These are phyloP conservation scores for Pteria penguin DNA, from an alignment of 2,888 invertebrate genomes.

Conservation along the genomic window DNA sequence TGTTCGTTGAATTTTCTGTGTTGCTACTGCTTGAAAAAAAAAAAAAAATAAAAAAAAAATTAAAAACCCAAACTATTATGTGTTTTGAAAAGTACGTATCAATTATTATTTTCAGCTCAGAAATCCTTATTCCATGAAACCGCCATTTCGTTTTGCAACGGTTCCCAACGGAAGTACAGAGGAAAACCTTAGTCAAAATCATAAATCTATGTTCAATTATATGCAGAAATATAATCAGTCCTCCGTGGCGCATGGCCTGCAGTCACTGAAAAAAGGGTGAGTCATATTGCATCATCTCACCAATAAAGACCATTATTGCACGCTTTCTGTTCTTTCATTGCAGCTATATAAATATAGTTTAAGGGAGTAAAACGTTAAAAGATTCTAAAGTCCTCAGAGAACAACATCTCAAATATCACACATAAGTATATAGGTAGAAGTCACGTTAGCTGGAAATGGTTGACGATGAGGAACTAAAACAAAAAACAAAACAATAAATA, in stretches of 20 bases:
- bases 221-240: constrained; percentile 92
- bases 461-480: too few relatives aligned
- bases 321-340: neutral
- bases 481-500: too few relatives aligned
- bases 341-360: neutral
- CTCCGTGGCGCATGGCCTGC: constrained; percentile 91
- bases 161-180: constrained; percentile 98
- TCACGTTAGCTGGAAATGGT: too few relatives aligned
- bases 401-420: too few relatives aligned
- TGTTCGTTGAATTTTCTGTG: too few relatives aligned
- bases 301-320: neutral
- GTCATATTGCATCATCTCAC: constrained; percentile 43
- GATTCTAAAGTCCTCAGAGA: too few relatives aligned
- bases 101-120: constrained; percentile 84
- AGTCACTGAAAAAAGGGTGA: constrained; percentile 90
- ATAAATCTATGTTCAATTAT: constrained; percentile 93
- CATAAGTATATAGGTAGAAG: too few relatives aligned
- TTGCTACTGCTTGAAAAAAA: too few relatives aligned
- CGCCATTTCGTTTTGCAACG: constrained; percentile 96
- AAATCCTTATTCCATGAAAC: constrained; percentile 93
- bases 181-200: constrained; percentile 90
- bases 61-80: too few relatives aligned
- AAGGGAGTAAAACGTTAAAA: too few relatives aligned
- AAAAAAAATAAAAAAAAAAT: too few relatives aligned
- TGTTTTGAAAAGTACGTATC: too few relatives aligned